These are phyloP conservation scores for Chelon labrosus DNA, from an alignment of 2,797 vertebrate species.

Conservation along the genomic window DNA sequence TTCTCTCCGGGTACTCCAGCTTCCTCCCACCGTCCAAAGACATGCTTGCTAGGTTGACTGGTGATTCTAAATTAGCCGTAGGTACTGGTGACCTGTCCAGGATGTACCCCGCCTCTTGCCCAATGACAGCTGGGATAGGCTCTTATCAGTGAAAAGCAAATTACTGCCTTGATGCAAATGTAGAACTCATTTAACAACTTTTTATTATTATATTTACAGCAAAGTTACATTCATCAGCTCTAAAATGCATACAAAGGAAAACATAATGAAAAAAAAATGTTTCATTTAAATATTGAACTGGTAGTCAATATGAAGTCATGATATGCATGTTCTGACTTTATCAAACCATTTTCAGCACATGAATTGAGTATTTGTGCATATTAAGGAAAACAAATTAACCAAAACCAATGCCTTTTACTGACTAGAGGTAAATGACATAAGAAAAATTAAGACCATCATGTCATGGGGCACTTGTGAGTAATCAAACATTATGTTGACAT, in stretches of 20 bases:
- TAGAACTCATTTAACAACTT: conserved; percentile 14
- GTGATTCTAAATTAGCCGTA: too few relatives aligned
- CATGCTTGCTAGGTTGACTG: too few relatives aligned
- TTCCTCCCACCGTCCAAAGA: too few relatives aligned
- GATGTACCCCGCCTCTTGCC: too few relatives aligned
- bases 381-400: background rate
- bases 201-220: conserved; percentile 56
- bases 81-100: too few relatives aligned
- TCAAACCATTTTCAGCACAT: background rate
- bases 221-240: conserved; percentile 27
- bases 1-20: too few relatives aligned
- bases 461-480: background rate
- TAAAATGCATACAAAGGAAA: conserved; percentile 2
- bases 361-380: conserved; percentile 14
- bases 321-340: background rate
- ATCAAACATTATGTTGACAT: background rate
- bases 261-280: conserved; percentile 10
- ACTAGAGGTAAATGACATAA: conserved; percentile 9
- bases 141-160: background rate
- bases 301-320: background rate
- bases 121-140: too few relatives aligned
- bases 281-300: conserved; percentile 10
- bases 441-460: background rate
- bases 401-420: background rate
- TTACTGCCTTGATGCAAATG: background rate